Evolutionary conservation across 2,797 vertebrate species (phyloP).

Genomic region (Darevskia mixta): DNA sequence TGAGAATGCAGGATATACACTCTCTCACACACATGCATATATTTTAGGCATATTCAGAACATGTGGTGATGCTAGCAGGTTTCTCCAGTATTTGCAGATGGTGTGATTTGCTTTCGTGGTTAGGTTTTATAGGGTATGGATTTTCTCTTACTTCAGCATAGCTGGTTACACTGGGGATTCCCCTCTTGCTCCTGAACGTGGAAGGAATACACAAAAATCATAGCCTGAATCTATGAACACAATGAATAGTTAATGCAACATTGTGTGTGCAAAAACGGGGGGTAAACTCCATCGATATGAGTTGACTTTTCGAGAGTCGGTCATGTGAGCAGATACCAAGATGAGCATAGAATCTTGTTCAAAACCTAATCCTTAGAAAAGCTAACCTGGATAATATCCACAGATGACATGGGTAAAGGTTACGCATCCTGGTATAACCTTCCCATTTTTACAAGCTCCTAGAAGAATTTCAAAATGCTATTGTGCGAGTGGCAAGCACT

Average conservation of each 20-base stretch:
- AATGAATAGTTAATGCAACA: not conserved
- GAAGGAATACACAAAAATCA: slow-evolving; percentile 1
- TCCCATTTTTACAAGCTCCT: slow-evolving; percentile 4
- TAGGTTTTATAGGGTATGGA: not conserved
- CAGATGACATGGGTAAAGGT: not conserved
- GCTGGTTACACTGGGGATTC: not conserved
- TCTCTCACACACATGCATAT: too few relatives aligned
- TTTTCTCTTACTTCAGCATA: not conserved
- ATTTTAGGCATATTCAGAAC: not conserved
- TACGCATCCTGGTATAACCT: not conserved
- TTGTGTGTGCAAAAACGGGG: not conserved
- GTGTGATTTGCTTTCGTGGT: not conserved
- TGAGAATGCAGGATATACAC: slow-evolving; percentile 71
- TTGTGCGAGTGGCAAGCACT: not conserved
- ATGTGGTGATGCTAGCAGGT: not conserved
- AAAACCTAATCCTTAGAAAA: not conserved
- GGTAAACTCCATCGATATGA: not conserved
- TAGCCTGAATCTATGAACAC: not conserved
- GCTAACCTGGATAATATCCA: not conserved
- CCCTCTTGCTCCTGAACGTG: not conserved
- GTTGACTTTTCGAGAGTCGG: not conserved
- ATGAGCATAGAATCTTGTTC: not conserved
- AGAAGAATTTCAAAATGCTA: not conserved
- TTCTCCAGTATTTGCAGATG: not conserved
- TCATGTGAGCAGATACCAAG: not conserved